A percentile compares a stretch with the other conserved stretches of the same genome.
Conservation (phyloP, 2,888 invertebrate species). For the Pyrrhosoma nymphula region DNA sequence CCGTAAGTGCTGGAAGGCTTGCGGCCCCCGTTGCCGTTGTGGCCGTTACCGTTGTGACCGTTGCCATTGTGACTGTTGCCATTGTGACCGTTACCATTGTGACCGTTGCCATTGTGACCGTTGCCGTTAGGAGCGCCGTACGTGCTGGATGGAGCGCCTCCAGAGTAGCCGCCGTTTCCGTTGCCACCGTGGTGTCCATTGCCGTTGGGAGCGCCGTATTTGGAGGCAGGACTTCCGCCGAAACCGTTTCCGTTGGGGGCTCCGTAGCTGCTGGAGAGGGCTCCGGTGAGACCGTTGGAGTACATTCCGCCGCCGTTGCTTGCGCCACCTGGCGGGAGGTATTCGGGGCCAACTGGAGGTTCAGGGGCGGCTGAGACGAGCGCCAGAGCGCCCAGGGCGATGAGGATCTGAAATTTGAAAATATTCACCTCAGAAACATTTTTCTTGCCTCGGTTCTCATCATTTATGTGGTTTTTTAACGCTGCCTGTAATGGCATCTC, state of each 20-base stretch:
- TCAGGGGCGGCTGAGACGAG: conserved; percentile 45
- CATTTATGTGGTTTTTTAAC: not conserved
- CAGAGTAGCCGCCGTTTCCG: not conserved
- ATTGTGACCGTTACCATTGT: conserved; percentile 72
- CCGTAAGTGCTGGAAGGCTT: conserved; percentile 78
- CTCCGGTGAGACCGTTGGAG: conserved; percentile 35
- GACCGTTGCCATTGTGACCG: conserved; percentile 72
- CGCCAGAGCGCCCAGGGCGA: conserved; percentile 45
- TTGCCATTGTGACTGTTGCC: too few species aligned
- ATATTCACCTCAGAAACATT: not conserved
- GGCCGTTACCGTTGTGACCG: conserved; percentile 28
- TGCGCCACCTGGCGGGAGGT: conserved; percentile 34
- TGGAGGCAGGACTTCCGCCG: too few species aligned
- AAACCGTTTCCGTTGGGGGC: conserved; percentile 56
- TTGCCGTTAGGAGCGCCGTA: conserved; percentile 56
- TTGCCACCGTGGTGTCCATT: not conserved
- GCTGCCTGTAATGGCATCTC: not conserved
- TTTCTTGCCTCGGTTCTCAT: not conserved
- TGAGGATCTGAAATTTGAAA: not conserved
- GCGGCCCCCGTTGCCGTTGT: conserved; percentile 69
- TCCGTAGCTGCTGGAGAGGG: conserved; percentile 51
- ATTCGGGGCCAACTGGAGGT: conserved; percentile 48
- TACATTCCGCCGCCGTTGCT: conserved; percentile 13
- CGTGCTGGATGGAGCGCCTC: conserved; percentile 30
- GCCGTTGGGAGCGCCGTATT: conserved; percentile 50